Evolutionary conservation across 2,113 vertebrate genomes (phyloP).

Genomic region (Ibidorhyncha struthersii): DNA sequence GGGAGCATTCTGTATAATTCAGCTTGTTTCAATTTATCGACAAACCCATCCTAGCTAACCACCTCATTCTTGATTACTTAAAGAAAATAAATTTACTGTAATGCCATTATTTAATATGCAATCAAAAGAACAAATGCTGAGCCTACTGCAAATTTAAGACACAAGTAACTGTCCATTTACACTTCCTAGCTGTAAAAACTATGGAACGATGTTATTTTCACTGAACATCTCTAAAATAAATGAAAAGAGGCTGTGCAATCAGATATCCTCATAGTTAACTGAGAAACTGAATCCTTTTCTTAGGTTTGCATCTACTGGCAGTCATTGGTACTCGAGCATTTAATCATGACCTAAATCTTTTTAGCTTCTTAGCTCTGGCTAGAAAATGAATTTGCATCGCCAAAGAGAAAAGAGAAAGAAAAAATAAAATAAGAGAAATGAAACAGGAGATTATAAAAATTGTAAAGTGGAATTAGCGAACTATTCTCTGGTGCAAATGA

Average conservation of each 20-base stretch:
- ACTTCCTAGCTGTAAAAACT: neutral
- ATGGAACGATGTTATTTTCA: neutral
- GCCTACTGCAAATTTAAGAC: neutral
- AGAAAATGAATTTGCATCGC: conserved; percentile 9
- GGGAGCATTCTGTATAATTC: neutral
- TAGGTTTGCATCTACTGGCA: neutral
- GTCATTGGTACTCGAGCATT: neutral
- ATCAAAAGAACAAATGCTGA: neutral
- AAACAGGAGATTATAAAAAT: neutral
- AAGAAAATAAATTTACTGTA: neutral
- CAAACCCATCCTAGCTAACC: neutral
- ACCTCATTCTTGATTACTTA: neutral
- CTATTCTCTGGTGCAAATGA: neutral
- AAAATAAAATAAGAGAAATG: neutral
- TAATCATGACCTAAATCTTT: conserved; percentile 52
- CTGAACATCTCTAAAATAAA: neutral
- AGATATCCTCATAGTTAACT: neutral
- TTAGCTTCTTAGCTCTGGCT: conserved; percentile 28
- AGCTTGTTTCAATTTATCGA: neutral
- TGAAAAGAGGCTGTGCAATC: neutral
- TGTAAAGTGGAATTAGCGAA: neutral
- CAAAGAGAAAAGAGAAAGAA: neutral
- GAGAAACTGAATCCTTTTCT: neutral
- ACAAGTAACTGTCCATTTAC: neutral
- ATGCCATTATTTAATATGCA: neutral